Evolutionary conservation across 2,797 vertebrate genomes (phyloP).

Genomic region (Notolabrus celidotus): DNA sequence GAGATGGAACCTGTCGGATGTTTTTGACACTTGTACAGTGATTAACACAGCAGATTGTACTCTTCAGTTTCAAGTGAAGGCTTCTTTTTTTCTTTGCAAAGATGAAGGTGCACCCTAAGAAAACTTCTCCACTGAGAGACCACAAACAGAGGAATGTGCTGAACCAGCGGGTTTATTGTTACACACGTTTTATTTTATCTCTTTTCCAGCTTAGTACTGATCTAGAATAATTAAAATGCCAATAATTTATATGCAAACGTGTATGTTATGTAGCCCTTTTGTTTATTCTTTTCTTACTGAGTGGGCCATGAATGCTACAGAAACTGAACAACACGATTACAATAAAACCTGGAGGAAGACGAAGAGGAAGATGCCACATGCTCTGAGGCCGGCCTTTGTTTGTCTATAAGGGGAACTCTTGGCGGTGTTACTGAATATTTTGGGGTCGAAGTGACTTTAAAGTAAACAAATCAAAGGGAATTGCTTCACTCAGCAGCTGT

Average conservation of each 20-base stretch:
- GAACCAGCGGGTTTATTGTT: constrained; percentile 57
- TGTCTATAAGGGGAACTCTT: neutral
- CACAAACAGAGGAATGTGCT: constrained; percentile 63
- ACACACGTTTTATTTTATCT: constrained; percentile 42
- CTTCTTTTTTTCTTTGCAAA: constrained; percentile 41
- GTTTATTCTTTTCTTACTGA: constrained; percentile 53
- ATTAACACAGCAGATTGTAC: constrained; percentile 56
- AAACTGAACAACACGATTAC: constrained; percentile 2
- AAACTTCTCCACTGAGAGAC: constrained; percentile 45
- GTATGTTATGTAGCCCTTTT: constrained; percentile 66
- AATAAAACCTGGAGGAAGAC: constrained; percentile 37
- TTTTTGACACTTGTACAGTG: constrained; percentile 65
- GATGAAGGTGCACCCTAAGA: constrained; percentile 24
- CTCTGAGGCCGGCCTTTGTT: constrained; percentile 13
- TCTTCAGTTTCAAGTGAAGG: constrained; percentile 50
- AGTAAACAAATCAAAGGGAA: neutral
- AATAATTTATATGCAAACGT: constrained; percentile 79
- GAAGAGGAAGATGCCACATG: constrained; percentile 50
- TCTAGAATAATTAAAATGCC: constrained; percentile 77
- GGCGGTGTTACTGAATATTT: neutral
- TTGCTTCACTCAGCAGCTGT: no score
- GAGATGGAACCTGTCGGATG: constrained; percentile 37
- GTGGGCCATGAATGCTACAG: constrained; percentile 20
- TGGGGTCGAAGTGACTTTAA: neutral
- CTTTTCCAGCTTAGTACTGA: constrained; percentile 63